phyloP scores from a whole-genome alignment of 2,888 invertebrate species.

The Cataglyphis rosenhaueri region DNA sequence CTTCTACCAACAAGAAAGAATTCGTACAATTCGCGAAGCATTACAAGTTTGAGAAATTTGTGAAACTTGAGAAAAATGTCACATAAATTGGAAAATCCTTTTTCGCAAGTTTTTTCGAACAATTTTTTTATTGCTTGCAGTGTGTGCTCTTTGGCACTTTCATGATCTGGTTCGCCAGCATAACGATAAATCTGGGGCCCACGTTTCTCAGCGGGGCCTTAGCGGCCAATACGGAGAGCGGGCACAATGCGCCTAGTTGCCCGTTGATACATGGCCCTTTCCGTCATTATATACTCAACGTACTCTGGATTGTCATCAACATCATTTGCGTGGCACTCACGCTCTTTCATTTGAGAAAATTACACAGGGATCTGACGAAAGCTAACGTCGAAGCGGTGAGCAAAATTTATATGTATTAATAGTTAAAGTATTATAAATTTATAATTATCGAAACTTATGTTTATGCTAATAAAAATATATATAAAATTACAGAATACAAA shows the following conservation, averaged over 20 bases:
- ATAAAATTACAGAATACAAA: not conserved
- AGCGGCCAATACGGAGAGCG: conserved; percentile 92
- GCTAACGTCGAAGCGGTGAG: conserved; percentile 92
- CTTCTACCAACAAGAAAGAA: not conserved
- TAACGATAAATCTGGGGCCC: conserved; percentile 95
- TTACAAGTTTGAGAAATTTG: not conserved
- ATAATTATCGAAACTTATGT: not conserved
- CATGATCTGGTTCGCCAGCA: conserved; percentile 97
- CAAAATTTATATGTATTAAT: conserved; percentile 13
- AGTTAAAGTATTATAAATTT: not conserved
- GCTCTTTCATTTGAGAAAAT: conserved; percentile 92
- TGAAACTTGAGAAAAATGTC: not conserved
- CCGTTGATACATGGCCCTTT: conserved; percentile 95
- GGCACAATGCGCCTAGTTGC: conserved; percentile 93
- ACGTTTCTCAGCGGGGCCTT: conserved; percentile 94
- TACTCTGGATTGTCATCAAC: conserved; percentile 95
- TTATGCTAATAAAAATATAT: not conserved
- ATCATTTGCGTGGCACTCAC: conserved; percentile 94
- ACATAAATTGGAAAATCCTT: not conserved
- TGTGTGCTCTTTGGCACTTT: conserved; percentile 96
- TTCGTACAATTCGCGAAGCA: not conserved
- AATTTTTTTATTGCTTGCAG: conserved; percentile 84
- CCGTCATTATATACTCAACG: conserved; percentile 95
- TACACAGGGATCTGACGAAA: conserved; percentile 93
- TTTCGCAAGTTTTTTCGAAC: not conserved